Conservation (phyloP, 2,888 invertebrate species). For the Hesperia comma region DNA sequence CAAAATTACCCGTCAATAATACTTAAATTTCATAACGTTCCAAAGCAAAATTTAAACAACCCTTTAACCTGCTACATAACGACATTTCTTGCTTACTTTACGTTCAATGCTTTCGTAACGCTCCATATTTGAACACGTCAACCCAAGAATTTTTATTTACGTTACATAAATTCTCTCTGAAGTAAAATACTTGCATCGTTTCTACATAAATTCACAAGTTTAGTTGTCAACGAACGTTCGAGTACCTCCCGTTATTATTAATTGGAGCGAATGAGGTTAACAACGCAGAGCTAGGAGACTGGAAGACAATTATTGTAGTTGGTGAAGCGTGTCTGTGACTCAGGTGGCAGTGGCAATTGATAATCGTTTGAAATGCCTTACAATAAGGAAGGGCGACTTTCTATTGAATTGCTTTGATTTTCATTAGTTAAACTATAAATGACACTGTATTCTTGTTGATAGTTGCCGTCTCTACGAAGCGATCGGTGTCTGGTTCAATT, state of each 20-base stretch:
- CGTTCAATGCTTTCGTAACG: neutral
- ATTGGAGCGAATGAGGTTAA: slow-evolving; percentile 28
- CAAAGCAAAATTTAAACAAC: too few species aligned
- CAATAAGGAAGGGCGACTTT: neutral
- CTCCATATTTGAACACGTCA: neutral
- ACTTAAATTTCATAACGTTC: too few species aligned
- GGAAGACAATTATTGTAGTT: slow-evolving; percentile 23
- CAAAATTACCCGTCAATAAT: too few species aligned
- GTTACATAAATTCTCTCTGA: neutral
- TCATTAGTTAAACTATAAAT: too few species aligned
- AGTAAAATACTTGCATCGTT: neutral
- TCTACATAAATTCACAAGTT: slow-evolving; percentile 13
- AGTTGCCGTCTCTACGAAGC: too few species aligned
- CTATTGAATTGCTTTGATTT: neutral
- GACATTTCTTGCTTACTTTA: neutral
- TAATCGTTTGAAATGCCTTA: neutral
- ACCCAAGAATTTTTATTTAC: neutral
- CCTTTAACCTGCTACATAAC: neutral
- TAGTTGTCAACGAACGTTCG: slow-evolving; percentile 12
- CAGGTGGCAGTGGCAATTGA: neutral
- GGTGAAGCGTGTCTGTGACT: neutral
- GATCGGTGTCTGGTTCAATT: too few species aligned
- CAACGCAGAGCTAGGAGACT: slow-evolving; percentile 4
- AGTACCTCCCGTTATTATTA: slow-evolving; percentile 24
- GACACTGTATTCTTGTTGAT: too few species aligned